Conservation (phyloP, 2,888 invertebrate genomes). For the Drosophila koepferae region DNA sequence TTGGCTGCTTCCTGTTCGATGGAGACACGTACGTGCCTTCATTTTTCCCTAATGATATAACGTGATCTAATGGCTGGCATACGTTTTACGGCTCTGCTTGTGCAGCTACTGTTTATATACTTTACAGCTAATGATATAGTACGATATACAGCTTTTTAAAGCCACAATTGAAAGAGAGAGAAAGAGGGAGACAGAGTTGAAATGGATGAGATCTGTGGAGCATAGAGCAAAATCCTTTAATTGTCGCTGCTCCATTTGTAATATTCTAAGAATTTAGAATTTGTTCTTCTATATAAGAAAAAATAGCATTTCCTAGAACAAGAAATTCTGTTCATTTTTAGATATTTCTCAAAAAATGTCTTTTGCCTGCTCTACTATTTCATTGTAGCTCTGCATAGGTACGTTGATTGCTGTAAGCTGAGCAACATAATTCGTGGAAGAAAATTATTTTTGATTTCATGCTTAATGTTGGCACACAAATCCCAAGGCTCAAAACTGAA, state of each 20-base stretch:
- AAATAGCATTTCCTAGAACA: neutral
- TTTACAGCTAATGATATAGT: slow-evolving; percentile 1
- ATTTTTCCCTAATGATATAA: slow-evolving; percentile 72
- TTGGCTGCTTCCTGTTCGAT: slow-evolving; percentile 50
- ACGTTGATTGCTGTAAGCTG: neutral
- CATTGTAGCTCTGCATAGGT: too few species aligned
- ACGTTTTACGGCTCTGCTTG: slow-evolving; percentile 18
- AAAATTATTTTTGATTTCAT: neutral
- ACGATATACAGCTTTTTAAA: neutral
- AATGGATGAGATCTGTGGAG: neutral
- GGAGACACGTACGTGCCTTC: slow-evolving; percentile 75
- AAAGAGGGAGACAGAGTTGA: neutral
- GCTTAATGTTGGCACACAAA: neutral
- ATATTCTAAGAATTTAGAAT: neutral
- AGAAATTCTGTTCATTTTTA: neutral
- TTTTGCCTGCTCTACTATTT: neutral
- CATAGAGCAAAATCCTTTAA: neutral
- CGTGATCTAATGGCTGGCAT: slow-evolving; percentile 60
- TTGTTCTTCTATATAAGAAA: neutral
- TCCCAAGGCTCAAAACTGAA: neutral
- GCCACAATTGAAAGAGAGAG: neutral
- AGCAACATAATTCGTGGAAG: neutral
- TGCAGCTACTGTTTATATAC: slow-evolving; percentile 15
- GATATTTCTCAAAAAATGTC: neutral
- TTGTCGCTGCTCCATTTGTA: neutral